Percentiles rank a stretch among this genome's conserved stretches.
These are phyloP conservation scores for Nerophis ophidion DNA, from an alignment of 2,113 vertebrate genomes.

Conservation along the genomic window DNA sequence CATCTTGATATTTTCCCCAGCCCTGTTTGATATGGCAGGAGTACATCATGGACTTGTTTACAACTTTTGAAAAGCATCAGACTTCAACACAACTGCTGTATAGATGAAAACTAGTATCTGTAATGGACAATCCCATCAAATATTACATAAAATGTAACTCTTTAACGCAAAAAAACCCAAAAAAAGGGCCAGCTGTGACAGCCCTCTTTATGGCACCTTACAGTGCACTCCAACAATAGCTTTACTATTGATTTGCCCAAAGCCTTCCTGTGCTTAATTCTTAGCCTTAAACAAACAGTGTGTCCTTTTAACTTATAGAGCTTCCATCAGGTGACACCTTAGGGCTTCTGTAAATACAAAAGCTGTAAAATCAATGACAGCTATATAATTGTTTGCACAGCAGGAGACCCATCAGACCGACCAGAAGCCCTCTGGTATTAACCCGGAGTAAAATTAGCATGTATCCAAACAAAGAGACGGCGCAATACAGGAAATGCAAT, in stretches of 20 bases:
- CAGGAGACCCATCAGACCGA: conserved; percentile 33
- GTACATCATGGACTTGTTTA: no score
- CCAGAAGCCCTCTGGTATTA: conserved; percentile 10
- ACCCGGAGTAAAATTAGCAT: conserved; percentile 24
- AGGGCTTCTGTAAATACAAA: conserved; percentile 40
- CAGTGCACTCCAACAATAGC: background rate
- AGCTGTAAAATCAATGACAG: conserved; percentile 31
- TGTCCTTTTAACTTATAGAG: conserved; percentile 21
- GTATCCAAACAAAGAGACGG: conserved; percentile 16
- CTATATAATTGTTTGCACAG: conserved; percentile 40
- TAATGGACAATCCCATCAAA: no score
- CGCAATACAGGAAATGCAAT: conserved; percentile 18
- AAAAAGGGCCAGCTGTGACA: no score
- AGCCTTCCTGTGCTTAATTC: conserved; percentile 14
- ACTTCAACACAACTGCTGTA: no score
- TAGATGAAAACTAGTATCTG: no score
- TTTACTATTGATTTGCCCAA: background rate
- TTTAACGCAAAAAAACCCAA: no score
- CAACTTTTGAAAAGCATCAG: no score
- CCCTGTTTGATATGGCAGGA: no score
- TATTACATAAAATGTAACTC: no score
- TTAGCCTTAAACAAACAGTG: conserved; percentile 23
- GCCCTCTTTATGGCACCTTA: no score
- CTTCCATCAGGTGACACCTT: conserved; percentile 29
- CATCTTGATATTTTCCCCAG: no score